phyloP scores from a whole-genome alignment of 2,888 invertebrate species.

The Nephrotoma guestfalica region DNA sequence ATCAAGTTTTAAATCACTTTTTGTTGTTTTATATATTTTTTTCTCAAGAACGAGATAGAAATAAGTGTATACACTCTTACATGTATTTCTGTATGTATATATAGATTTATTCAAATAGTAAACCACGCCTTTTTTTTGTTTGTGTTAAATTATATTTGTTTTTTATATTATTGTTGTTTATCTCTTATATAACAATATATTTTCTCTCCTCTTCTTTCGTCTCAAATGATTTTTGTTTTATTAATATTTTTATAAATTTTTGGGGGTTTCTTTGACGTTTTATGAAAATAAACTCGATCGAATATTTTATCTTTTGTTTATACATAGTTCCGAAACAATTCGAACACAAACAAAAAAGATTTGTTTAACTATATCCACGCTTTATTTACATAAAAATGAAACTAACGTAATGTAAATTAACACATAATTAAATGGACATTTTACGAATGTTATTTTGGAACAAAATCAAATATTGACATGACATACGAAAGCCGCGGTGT shows the following conservation, averaged over 20 bases:
- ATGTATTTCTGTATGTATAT: background rate
- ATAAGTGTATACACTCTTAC: background rate
- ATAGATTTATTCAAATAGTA: background rate
- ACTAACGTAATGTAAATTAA: background rate
- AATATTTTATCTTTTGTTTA: background rate
- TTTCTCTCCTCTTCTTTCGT: background rate
- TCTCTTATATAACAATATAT: background rate
- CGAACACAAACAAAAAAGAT: background rate
- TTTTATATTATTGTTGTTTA: background rate
- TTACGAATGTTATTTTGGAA: background rate
- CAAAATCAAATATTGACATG: background rate
- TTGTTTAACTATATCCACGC: background rate
- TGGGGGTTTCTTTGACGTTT: background rate
- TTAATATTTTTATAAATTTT: background rate
- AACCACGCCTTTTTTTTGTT: background rate
- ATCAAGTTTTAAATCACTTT: background rate
- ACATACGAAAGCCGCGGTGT: background rate
- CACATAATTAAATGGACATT: slow-evolving; percentile 4
- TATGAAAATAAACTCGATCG: background rate
- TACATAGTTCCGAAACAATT: background rate
- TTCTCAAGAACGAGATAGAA: background rate
- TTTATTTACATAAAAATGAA: background rate
- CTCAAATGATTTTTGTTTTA: background rate
- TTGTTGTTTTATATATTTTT: background rate
- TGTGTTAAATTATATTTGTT: background rate